A percentile compares a stretch with the other conserved stretches of the same genome.
Conservation (phyloP, 2,888 invertebrate species). For the Netelia fuscicornis region DNA sequence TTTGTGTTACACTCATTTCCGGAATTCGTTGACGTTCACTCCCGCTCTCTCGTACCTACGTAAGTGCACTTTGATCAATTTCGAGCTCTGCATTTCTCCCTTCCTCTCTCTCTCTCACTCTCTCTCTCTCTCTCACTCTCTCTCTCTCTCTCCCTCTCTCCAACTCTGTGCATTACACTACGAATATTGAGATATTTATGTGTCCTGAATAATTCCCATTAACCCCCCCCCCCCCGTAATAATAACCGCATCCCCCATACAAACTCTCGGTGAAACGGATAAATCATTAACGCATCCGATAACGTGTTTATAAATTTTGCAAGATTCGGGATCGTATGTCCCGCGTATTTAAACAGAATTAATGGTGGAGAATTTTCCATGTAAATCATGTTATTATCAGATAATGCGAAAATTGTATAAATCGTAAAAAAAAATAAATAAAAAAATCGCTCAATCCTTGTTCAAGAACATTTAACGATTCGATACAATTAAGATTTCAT, state of each 20-base stretch:
- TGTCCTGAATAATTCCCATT: constrained; percentile 42
- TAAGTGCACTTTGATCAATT: background rate
- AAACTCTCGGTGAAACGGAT: constrained; percentile 9
- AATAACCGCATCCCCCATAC: no score
- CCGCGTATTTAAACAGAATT: no score
- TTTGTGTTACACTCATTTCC: constrained; percentile 16
- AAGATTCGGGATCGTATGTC: background rate
- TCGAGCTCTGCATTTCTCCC: background rate
- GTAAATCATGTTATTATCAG: no score
- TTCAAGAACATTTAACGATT: no score
- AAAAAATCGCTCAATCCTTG: no score
- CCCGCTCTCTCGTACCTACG: background rate
- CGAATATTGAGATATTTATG: constrained; percentile 21
- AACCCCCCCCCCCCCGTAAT: background rate
- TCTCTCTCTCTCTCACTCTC: background rate
- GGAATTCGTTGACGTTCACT: constrained; percentile 21
- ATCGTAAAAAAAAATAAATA: no score
- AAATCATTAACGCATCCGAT: constrained; percentile 16
- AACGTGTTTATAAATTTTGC: background rate
- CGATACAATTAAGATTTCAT: no score
- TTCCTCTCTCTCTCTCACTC: background rate
- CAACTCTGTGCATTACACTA: background rate
- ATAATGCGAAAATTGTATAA: no score
- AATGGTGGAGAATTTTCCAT: no score
- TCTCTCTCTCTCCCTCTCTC: no score